These are phyloP conservation scores for Dinothrombium tinctorium DNA, from an alignment of 1,140 invertebrate species.

Conservation along the genomic window DNA sequence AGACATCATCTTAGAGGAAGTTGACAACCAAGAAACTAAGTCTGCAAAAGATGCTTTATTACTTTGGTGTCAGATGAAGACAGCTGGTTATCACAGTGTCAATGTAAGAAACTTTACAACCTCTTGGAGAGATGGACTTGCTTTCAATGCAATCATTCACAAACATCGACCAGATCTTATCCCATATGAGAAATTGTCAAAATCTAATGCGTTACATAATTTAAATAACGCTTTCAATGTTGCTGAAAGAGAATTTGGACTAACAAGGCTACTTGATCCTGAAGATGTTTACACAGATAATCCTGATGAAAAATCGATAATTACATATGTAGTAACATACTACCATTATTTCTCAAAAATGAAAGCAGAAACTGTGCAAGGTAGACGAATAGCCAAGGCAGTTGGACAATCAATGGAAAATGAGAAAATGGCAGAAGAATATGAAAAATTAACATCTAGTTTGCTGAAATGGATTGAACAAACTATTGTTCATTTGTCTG, in stretches of 20 bases:
- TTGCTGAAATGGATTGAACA: conserved; percentile 89
- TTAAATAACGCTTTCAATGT: conserved; percentile 94
- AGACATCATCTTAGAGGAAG: conserved; percentile 97
- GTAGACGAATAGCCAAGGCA: conserved; percentile 87
- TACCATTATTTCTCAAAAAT: conserved; percentile 99
- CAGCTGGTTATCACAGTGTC: conserved; percentile 96
- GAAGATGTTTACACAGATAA: conserved; percentile 97
- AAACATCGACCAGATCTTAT: conserved; percentile 92
- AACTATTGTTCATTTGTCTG: conserved; percentile 74
- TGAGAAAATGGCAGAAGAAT: conserved; percentile 83
- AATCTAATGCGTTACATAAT: conserved; percentile 89
- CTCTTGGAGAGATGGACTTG: conserved; percentile 96
- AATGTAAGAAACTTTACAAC: conserved; percentile 98
- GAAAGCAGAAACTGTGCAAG: conserved; percentile 97
- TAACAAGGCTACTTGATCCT: conserved; percentile 89
- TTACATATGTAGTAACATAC: conserved; percentile 98
- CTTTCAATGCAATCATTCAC: conserved; percentile 99
- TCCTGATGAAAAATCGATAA: conserved; percentile 98
- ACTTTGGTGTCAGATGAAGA: conserved; percentile 99
- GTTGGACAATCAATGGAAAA: conserved; percentile 97
- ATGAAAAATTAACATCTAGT: conserved; percentile 86
- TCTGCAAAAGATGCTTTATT: conserved; percentile 83
- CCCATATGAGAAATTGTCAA: conserved; percentile 87
- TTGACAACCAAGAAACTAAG: conserved; percentile 94
- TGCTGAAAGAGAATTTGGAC: conserved; percentile 90